Conservation (phyloP, 2,113 vertebrate genomes). For the Sarotherodon lohbergeri region DNA sequence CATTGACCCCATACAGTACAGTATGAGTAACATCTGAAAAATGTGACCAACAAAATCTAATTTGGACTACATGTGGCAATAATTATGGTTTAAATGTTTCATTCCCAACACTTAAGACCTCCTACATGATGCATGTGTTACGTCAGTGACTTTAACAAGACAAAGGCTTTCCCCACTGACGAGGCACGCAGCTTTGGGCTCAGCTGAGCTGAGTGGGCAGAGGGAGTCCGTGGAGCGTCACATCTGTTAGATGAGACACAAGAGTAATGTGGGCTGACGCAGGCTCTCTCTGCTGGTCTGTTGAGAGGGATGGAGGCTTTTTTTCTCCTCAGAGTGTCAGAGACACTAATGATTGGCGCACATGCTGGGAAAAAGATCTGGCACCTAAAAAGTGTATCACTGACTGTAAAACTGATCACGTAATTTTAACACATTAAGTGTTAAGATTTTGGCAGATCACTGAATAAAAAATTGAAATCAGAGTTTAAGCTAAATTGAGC, state of each 20-base stretch:
- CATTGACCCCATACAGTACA: not conserved
- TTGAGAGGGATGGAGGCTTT: not conserved
- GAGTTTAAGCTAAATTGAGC: not conserved
- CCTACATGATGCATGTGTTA: constrained; percentile 31
- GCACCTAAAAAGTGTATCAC: not conserved
- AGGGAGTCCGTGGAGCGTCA: constrained; percentile 30
- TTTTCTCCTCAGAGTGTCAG: not conserved
- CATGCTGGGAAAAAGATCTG: not conserved
- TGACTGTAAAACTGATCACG: not conserved
- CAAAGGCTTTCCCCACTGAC: constrained; percentile 39
- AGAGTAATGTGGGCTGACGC: constrained; percentile 26
- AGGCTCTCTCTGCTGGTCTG: constrained; percentile 1
- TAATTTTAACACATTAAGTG: not conserved
- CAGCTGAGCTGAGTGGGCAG: constrained; percentile 38
- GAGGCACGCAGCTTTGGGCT: not conserved
- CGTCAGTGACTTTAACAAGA: constrained; percentile 25
- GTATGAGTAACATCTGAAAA: not conserved
- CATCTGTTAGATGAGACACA: constrained; percentile 42
- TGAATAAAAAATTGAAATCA: not conserved
- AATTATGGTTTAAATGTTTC: constrained; percentile 8
- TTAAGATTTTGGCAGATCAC: not conserved
- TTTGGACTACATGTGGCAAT: not conserved
- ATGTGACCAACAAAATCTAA: not conserved
- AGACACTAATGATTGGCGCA: constrained; percentile 2
- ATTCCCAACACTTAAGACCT: constrained; percentile 13